A percentile compares a stretch with the other conserved stretches of the same genome.
phyloP scores from a whole-genome alignment of 2,797 vertebrate species.

The Heterohyrax brucei region DNA sequence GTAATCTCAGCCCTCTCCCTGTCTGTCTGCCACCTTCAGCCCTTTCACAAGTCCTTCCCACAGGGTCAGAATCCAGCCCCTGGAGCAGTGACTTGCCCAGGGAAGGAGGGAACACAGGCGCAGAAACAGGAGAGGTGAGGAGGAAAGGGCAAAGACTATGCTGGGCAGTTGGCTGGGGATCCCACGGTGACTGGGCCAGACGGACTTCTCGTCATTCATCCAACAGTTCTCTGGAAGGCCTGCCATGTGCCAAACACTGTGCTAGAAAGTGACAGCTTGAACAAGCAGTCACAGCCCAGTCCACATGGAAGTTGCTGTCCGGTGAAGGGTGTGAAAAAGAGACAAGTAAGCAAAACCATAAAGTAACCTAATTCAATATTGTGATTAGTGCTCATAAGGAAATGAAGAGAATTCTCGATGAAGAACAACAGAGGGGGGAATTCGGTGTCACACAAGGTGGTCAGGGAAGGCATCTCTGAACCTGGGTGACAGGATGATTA shows the following conservation, averaged over 20 bases:
- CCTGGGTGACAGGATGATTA: not conserved
- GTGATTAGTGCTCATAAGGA: not conserved
- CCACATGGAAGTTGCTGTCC: not conserved
- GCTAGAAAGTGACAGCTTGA: not conserved
- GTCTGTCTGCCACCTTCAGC: not conserved
- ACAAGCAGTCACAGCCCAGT: not conserved
- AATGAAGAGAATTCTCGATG: not conserved
- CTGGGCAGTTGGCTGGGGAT: not conserved
- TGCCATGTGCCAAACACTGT: not conserved
- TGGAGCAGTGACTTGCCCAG: no score
- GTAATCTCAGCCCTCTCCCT: not conserved
- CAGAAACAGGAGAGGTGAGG: not conserved
- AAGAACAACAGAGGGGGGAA: not conserved
- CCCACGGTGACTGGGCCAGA: accelerated
- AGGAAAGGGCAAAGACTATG: not conserved
- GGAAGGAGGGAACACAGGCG: not conserved
- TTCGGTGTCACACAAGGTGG: not conserved
- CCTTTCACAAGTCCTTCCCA: not conserved
- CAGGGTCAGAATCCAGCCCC: not conserved
- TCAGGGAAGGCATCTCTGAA: not conserved
- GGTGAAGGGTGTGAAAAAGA: not conserved
- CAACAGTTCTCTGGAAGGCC: not conserved
- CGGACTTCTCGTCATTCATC: not conserved
- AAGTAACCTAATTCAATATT: not conserved
- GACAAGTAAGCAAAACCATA: not conserved